Evolutionary conservation across 2,113 vertebrate species (phyloP).

Genomic region (Apteryx owenii): DNA sequence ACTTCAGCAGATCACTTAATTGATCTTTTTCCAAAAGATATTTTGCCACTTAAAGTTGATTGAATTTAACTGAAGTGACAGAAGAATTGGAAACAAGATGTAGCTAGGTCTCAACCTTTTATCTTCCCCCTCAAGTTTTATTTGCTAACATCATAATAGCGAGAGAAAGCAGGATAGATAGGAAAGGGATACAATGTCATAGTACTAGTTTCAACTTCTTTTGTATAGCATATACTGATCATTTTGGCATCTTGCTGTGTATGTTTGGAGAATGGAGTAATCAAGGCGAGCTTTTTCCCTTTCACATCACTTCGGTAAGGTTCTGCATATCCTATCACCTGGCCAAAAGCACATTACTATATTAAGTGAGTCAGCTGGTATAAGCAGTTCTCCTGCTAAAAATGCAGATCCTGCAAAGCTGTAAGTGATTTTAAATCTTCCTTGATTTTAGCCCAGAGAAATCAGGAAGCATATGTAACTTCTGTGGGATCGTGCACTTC

Average conservation of each 20-base stretch:
- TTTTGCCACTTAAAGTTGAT: not conserved
- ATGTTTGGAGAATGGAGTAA: constrained; percentile 13
- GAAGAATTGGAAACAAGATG: not conserved
- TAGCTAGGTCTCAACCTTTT: not conserved
- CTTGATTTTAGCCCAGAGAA: not conserved
- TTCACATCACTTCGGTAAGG: not conserved
- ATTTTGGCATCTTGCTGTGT: not conserved
- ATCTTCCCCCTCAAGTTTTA: not conserved
- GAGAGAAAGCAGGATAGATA: not conserved
- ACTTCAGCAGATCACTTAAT: not conserved
- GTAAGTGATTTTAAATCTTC: not conserved
- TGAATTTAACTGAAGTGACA: not conserved
- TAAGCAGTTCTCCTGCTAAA: constrained; percentile 15
- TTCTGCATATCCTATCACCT: constrained; percentile 3
- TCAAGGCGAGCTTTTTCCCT: not conserved
- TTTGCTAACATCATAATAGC: not conserved
- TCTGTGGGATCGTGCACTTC: not conserved
- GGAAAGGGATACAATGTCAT: not conserved
- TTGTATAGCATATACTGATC: accelerated
- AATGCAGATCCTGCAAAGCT: not conserved
- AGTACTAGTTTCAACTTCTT: constrained; percentile 9
- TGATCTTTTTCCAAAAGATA: not conserved
- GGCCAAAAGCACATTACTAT: constrained; percentile 14
- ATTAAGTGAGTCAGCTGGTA: not conserved
- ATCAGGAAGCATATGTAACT: not conserved